Conservation (phyloP, 2,797 vertebrate species). For the Pampus argenteus region DNA sequence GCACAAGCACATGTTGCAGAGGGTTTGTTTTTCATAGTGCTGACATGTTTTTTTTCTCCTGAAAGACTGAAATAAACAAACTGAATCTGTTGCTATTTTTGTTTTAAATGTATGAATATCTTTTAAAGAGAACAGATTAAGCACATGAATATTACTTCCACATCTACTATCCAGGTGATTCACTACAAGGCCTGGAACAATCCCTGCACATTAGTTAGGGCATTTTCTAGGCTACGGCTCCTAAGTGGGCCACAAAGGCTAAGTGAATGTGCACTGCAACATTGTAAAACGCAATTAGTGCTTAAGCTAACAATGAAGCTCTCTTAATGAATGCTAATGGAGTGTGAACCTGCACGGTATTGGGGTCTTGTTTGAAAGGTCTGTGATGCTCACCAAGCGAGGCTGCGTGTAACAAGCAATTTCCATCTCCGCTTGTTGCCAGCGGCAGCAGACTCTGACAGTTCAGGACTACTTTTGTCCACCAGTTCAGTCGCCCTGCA, state of each 20-base stretch:
- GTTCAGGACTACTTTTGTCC: slow-evolving; percentile 91
- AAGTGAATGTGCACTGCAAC: slow-evolving; percentile 43
- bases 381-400: slow-evolving; percentile 89
- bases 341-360: slow-evolving; percentile 31
- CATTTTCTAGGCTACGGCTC: slow-evolving; percentile 39
- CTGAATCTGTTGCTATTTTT: not conserved
- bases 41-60: not conserved
- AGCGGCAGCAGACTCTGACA: slow-evolving; percentile 94
- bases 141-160: slow-evolving; percentile 15
- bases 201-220: slow-evolving; percentile 34
- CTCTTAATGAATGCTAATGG: slow-evolving; percentile 60
- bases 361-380: slow-evolving; percentile 30
- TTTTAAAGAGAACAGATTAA: slow-evolving; percentile 19
- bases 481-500: slow-evolving; percentile 96
- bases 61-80: not conserved
- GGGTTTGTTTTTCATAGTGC: accelerated
- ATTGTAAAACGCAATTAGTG: slow-evolving; percentile 59
- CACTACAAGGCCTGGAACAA: slow-evolving; percentile 29
- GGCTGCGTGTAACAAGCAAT: slow-evolving; percentile 95
- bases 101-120: not conserved
- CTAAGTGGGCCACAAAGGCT: slow-evolving; percentile 47
- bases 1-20: no score
- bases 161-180: slow-evolving; percentile 16
- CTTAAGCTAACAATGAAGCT: slow-evolving; percentile 47
- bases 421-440: slow-evolving; percentile 96